Evolutionary conservation across 2,888 invertebrate species (phyloP).

Genomic region (Schizaphis graminum): DNA sequence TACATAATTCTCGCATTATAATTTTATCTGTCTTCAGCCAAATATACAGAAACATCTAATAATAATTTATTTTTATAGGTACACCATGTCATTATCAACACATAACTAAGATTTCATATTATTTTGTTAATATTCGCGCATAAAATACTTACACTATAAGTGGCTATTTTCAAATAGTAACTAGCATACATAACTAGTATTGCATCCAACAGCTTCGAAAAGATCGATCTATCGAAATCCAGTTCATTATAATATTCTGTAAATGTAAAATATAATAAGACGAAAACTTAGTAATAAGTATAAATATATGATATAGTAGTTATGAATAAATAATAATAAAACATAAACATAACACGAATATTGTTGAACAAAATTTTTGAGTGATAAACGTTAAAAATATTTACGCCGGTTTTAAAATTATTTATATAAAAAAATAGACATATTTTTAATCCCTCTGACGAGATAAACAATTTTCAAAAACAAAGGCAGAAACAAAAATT

Average conservation of each 20-base stretch:
- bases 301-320: background rate
- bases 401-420: background rate
- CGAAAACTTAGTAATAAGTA: background rate
- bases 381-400: background rate
- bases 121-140: background rate
- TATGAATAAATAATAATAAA: background rate
- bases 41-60: background rate
- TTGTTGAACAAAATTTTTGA: background rate
- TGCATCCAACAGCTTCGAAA: background rate
- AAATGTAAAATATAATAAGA: background rate
- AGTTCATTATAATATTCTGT: background rate
- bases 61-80: background rate
- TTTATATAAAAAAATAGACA: too few relatives aligned
- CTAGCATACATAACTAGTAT: background rate
- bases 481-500: background rate
- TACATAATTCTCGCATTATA: background rate
- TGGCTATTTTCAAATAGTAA: constrained; percentile 16
- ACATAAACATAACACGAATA: background rate
- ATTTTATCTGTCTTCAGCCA: background rate
- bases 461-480: background rate
- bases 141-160: constrained; percentile 26
- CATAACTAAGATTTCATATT: background rate
- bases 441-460: background rate
- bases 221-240: background rate
- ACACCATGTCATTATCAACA: background rate